Evolutionary conservation across 2,888 invertebrate species (phyloP), one percentile per base, ranked within the genome.

Genomic region (Baccha elongata): DNA sequence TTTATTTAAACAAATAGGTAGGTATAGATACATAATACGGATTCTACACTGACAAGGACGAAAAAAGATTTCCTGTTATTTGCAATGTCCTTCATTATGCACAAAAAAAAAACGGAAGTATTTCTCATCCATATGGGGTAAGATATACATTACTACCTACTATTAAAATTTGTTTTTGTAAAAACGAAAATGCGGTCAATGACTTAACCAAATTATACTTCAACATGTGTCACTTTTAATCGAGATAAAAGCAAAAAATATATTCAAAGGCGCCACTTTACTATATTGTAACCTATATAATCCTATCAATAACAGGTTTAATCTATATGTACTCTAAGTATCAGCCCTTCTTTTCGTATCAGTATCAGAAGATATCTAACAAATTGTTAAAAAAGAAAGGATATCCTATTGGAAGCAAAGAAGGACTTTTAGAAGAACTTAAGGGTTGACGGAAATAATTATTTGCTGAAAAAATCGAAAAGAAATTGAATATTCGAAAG

Each of bases 221-320:
- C 17, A 32, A 32, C 29, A 32, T 52, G 52, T 52, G 52, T 52
- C 52, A 52, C 6, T 32, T 52, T 52, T 52, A 17, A 32, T 32
- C 32, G 29, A n/a, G n/a, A n/a, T 11, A 52, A 42, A n/a, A 32
- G 17, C 10, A 26, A 32, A 32, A 15, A 17, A 52, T n/a, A 17
- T 11, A 32, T 52, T 29, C 17, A 52, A 52, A 52, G 17, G 17
- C 13, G n/a, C 23, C 29, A 50, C 29, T 50, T 17, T 10, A 29
- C 29, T 17, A 52, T 32, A 32, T 15, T 48, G 23, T 26, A 15
- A 17, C 1, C 5, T 15, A 19, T 6, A 32, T 8, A 15, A 26
- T 50, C 13, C 10, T 26, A 13, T 26, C 1, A 29, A 26, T 15
- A 26, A 26, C 15, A 50, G 29, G 48, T 26, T 48, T 13, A 11